These are phyloP conservation scores for Brenthis ino DNA, from an alignment of 2,888 invertebrate species.

Conservation along the genomic window DNA sequence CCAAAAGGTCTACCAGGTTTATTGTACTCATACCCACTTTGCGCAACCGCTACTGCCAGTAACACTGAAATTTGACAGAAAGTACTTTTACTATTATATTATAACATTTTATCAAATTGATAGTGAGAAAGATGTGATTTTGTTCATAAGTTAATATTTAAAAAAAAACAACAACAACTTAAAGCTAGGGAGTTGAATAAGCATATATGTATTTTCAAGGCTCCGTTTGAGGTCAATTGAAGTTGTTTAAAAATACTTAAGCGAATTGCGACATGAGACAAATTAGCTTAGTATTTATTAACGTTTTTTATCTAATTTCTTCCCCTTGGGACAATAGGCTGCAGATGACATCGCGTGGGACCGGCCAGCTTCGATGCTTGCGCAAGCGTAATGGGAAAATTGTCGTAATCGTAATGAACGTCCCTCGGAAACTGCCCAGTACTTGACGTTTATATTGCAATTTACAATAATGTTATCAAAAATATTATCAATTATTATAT, in stretches of 20 bases:
- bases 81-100: background rate
- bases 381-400: conserved; percentile 49
- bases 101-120: too few relatives aligned
- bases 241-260: conserved; percentile 29
- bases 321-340: conserved; percentile 45
- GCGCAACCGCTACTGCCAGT: conserved; percentile 68
- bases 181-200: background rate
- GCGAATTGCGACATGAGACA: conserved; percentile 29
- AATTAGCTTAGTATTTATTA: conserved; percentile 40
- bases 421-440: conserved; percentile 22
- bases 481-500: too few relatives aligned
- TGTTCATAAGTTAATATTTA: too few relatives aligned
- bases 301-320: conserved; percentile 43
- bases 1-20: conserved; percentile 85
- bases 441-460: background rate
- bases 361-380: conserved; percentile 41
- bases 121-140: too few relatives aligned
- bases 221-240: conserved; percentile 16
- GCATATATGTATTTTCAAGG: conserved; percentile 22
- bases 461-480: background rate
- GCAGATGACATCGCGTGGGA: conserved; percentile 52
- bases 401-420: conserved; percentile 43
- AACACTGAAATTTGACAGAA: conserved; percentile 60
- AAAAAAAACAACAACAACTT: background rate
- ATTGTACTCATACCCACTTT: conserved; percentile 89